Percentiles rank a stretch among this genome's conserved stretches.
phyloP scores from a whole-genome alignment of 2,113 vertebrate species.

The Mesitornis unicolor region DNA sequence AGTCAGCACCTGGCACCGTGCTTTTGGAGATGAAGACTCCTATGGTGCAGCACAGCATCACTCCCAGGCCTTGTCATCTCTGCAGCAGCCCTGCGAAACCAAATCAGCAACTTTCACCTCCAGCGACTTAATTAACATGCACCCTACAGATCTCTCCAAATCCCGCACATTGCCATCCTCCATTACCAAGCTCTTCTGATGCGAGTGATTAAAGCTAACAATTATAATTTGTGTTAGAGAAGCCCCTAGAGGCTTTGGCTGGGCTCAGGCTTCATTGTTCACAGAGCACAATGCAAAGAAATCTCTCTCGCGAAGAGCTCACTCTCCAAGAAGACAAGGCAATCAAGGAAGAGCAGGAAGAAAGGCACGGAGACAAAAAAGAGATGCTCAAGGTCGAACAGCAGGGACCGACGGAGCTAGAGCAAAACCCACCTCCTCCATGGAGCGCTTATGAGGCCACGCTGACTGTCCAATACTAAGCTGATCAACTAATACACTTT shows the following conservation, averaged over 20 bases:
- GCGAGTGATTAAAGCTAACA: conserved; percentile 42
- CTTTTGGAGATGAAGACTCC: neutral
- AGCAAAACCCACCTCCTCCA: neutral
- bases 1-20: accelerated
- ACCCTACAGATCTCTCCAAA: neutral
- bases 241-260: neutral
- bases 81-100: neutral
- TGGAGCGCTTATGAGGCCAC: neutral
- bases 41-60: neutral
- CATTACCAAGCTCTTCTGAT: conserved; percentile 10
- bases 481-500: neutral
- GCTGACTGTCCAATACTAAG: neutral
- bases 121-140: conserved; percentile 1
- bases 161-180: neutral
- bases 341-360: neutral
- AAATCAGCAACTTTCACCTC: neutral
- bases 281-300: neutral
- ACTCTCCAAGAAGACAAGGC: neutral
- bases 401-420: neutral
- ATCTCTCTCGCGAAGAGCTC: neutral
- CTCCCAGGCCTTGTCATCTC: neutral
- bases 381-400: neutral
- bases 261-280: conserved; percentile 26
- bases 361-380: neutral
- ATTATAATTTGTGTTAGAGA: conserved; percentile 31